Base-by-base conservation (phyloP, 2,113 vertebrate species). In the Cynopterus brachyotis region DNA sequence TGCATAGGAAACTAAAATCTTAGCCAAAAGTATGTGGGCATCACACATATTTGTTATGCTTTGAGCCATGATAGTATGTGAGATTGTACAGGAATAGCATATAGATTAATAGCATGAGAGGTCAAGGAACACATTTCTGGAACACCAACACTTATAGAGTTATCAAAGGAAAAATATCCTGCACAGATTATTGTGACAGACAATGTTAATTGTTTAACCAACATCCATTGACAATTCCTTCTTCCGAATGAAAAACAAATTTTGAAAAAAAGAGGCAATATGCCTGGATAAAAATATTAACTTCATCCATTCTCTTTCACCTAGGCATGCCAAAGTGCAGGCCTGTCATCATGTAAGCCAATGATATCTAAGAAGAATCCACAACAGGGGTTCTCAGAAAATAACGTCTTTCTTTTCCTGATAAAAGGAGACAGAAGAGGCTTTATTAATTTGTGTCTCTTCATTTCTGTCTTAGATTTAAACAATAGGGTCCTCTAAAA, bases 41-140 rank as follows among this genome's bases (percentile, higher is more conserved):
- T 60, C 30, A 20, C 30, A 35, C 12, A 15, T 15, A 26, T 15
- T 13, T 24, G 15, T 6, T 11, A 37, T 32, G 4, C 24, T 30
- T 59, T 30, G 30, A 70, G 16, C 11, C n/a, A 64, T 0, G 2
- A 22, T 12, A 37, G 19, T 2, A 9, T 4, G 6, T 15, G 3
- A 53, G 22, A 10, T 8, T 32, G 8, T 2, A 2, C 37, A 53
- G 11, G 13, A 78, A 35, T 3, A 55, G 32, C 37, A 35, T 1
- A 2, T 1, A 28, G 19, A 6, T 60, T 53, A 50, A 73, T 0
- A 10, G 30, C 32, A 16, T 22, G 24, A 64, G 42, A 64, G 3
- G 45, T 37, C 13, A 26, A 32, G 73, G 16, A 40, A 42, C 20
- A 12, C 37, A 28, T 2, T 17, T 40, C 60, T 53, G 47, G 30